phyloP scores from a whole-genome alignment of 2,888 invertebrate species.

The Eupithecia centaureata region DNA sequence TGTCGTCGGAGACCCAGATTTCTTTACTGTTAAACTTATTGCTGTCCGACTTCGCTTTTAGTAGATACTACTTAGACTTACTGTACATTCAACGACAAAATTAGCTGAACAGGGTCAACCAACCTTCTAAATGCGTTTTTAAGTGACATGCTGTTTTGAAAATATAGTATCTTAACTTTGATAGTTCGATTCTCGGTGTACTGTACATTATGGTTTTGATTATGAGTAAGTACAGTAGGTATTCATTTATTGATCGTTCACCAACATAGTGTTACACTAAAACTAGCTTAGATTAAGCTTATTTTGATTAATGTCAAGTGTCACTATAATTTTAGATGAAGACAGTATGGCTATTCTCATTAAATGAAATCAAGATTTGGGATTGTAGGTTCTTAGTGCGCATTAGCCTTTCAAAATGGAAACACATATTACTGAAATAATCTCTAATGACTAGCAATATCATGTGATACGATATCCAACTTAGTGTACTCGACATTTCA shows the following conservation, averaged over 20 bases:
- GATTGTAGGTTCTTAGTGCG: not conserved
- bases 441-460: not conserved
- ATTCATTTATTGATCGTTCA: too few species aligned
- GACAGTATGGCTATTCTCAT: too few species aligned
- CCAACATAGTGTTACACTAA: too few species aligned
- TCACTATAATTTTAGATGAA: too few species aligned
- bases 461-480: not conserved
- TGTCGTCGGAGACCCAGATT: conserved; percentile 42
- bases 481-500: conserved; percentile 13
- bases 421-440: not conserved
- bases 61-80: conserved; percentile 10
- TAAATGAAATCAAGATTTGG: too few species aligned
- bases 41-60: conserved; percentile 12
- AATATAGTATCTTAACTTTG: too few species aligned
- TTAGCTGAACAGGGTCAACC: not conserved
- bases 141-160: too few species aligned
- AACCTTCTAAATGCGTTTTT: conserved; percentile 4
- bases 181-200: too few species aligned
- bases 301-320: too few species aligned
- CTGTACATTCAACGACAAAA: not conserved
- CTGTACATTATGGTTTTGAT: too few species aligned
- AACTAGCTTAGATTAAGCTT: too few species aligned
- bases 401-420: not conserved
- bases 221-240: too few species aligned
- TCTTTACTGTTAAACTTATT: conserved; percentile 33